Conservation (phyloP, 1,140 invertebrate species). For the Harlomillsia oculata region DNA sequence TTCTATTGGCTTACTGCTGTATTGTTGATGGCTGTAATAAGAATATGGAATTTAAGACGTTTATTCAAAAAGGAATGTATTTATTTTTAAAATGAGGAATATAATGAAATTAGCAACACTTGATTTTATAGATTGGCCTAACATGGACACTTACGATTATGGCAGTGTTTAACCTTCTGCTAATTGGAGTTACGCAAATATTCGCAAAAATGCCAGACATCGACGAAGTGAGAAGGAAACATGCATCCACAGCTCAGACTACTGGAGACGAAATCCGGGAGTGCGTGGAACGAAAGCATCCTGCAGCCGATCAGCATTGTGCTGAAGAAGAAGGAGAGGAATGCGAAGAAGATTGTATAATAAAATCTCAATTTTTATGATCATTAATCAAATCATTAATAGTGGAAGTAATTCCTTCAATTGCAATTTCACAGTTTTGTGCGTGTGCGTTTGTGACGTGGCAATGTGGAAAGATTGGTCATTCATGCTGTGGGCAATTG, state of each 20-base stretch:
- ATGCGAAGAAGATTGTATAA: background rate
- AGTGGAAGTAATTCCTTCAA: no score
- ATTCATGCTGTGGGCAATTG: conserved; percentile 18
- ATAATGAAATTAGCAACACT: background rate
- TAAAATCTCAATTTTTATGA: background rate
- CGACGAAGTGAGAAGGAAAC: background rate
- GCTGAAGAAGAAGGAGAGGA: background rate
- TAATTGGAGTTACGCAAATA: background rate
- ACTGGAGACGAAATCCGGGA: background rate
- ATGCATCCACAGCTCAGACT: background rate
- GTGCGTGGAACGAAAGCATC: background rate
- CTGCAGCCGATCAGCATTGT: no score
- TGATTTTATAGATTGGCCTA: conserved; percentile 5
- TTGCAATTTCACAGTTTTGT: conserved; percentile 7
- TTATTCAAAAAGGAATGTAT: background rate
- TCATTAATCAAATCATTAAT: no score
- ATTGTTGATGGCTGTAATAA: background rate
- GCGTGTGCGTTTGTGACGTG: conserved; percentile 22
- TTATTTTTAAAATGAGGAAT: background rate
- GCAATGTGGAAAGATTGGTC: conserved; percentile 13
- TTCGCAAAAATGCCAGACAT: background rate
- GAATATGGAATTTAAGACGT: background rate
- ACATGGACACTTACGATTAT: conserved; percentile 8
- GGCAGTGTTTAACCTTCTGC: conserved; percentile 4
- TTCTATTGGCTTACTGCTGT: background rate